Evolutionary conservation across 2,888 invertebrate genomes (phyloP), one percentile per base, ranked within the genome.

Genomic region (Hydropsyche betteni): DNA sequence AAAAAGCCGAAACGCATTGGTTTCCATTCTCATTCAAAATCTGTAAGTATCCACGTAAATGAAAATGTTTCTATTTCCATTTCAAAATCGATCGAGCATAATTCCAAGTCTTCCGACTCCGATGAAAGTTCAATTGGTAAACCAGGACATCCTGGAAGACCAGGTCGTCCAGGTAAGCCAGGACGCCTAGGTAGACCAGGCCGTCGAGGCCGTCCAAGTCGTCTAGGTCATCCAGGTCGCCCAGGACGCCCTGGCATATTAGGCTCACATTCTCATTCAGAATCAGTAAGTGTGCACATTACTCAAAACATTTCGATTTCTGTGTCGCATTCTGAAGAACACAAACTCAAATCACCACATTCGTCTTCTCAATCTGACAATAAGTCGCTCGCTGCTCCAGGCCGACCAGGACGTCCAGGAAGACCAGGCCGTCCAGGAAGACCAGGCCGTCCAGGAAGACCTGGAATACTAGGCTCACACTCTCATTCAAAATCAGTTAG

Each of bases 11-110:
- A 24, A 24, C 24, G 24, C 24, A 24, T 24, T 24, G 24, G 33
- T 61, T 61, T 24, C 0, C 64, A 64, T 34, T n/a, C 64, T 3
- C 33, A n/a, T 10, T 36, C 64, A 12, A 36, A 64, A 34, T 64
- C 64, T 36, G 64, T 64, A 8, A 12, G n/a, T 64, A 34, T 64
- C 6, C 64, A 64, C 36, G 34, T 64, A 8, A 64, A 36, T 12
- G 34, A 64, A 64, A 24, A 64, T 5, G 36, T 61, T 61, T 61
- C 61, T 8, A 61, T 61, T 61, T 61, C 61, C 8, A 61, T 61
- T 24, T 61, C 61, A 7, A 5, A 61, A 8, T 61, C 61, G 2
- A 4, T 33, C 2, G 61, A 61, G 24, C 7, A 61, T 8, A 0
- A 33, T 33, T 2, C 33, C 3, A 34, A 34, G 5, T 4, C 12